Percentiles rank a stretch among this genome's conserved stretches.
Conservation (phyloP, 2,888 invertebrate species). For the Fabriciana adippe region DNA sequence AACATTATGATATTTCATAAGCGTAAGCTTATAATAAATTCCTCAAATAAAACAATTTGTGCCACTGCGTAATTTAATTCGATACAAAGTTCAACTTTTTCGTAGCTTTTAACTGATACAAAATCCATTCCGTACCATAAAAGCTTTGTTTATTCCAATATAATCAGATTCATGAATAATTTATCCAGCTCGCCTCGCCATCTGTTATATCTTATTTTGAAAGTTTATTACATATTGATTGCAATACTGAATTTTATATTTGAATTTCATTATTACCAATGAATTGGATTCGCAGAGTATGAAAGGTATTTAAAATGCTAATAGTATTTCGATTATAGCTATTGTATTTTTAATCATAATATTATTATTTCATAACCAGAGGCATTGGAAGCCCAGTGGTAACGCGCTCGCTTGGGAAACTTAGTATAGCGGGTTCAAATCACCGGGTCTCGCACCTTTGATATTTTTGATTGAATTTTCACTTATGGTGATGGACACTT, state of each 20-base stretch:
- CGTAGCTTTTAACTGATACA: slow-evolving; percentile 21
- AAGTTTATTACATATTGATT: slow-evolving; percentile 33
- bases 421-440: too few species aligned
- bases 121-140: slow-evolving; percentile 25
- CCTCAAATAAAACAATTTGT: background rate
- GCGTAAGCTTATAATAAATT: too few species aligned
- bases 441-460: too few species aligned
- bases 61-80: background rate
- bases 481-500: too few species aligned
- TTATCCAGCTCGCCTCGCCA: slow-evolving; percentile 30
- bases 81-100: slow-evolving; percentile 4
- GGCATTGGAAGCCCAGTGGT: too few species aligned
- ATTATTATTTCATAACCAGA: too few species aligned
- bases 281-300: slow-evolving; percentile 3
- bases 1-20: too few species aligned
- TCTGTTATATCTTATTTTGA: slow-evolving; percentile 32
- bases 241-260: slow-evolving; percentile 29
- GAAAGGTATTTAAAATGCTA: slow-evolving; percentile 17
- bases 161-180: slow-evolving; percentile 38
- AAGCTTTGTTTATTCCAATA: slow-evolving; percentile 35
- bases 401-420: too few species aligned
- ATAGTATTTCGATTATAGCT: background rate
- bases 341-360: background rate
- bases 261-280: slow-evolving; percentile 15
- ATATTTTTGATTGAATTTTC: too few species aligned